phyloP scores from a whole-genome alignment of 2,888 invertebrate species.

The Conus canariensis region DNA sequence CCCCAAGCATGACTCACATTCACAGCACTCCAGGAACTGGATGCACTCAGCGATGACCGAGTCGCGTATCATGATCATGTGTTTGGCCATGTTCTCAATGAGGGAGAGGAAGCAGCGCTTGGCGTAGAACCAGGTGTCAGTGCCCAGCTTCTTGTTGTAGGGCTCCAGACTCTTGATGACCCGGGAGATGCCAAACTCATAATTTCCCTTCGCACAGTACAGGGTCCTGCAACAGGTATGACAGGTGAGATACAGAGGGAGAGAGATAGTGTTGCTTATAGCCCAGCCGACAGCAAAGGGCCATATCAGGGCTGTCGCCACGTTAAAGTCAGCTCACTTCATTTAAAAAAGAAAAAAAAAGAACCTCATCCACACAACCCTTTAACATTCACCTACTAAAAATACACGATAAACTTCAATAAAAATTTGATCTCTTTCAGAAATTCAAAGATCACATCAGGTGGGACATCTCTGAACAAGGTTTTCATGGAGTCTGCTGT shows the following conservation, averaged over 20 bases:
- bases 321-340: too few species aligned
- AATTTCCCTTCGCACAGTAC: constrained; percentile 99
- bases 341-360: too few species aligned
- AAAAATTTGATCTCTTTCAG: too few species aligned
- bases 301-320: too few species aligned
- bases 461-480: too few species aligned
- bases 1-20: constrained; percentile 79
- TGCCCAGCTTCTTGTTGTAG: constrained; percentile 94
- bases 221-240: constrained; percentile 84
- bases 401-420: too few species aligned
- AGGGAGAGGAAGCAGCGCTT: constrained; percentile 97
- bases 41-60: constrained; percentile 92
- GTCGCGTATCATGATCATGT: constrained; percentile 92
- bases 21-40: constrained; percentile 93
- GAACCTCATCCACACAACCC: too few species aligned
- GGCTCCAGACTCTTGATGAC: constrained; percentile 98
- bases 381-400: too few species aligned
- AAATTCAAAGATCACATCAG: too few species aligned
- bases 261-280: neutral
- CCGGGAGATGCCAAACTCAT: constrained; percentile 98
- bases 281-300: too few species aligned
- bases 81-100: constrained; percentile 93
- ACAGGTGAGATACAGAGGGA: neutral
- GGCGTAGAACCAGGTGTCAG: constrained; percentile 99
- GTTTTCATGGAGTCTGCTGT: too few species aligned